A percentile compares a stretch with the other conserved stretches of the same genome.
Conservation (phyloP, 2,888 invertebrate species). For the Macrophya alboannulata region DNA sequence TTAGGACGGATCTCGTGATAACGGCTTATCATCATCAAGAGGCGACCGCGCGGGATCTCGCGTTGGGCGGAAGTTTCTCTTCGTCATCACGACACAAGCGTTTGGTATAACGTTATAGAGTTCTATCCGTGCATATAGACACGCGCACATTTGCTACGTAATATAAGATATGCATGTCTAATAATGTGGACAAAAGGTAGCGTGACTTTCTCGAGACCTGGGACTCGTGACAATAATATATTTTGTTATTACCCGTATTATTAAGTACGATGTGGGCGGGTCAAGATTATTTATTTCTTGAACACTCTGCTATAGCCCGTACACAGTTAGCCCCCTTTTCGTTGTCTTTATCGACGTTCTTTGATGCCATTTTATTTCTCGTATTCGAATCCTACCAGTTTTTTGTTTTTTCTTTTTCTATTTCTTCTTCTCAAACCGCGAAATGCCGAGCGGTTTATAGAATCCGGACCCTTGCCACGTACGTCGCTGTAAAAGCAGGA, state of each 20-base stretch:
- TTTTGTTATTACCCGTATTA: constrained; percentile 74
- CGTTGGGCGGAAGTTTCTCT: constrained; percentile 18
- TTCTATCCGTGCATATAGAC: constrained; percentile 9
- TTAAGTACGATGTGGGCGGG: constrained; percentile 65
- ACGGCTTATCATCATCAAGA: constrained; percentile 57
- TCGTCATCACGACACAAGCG: neutral
- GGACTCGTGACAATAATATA: constrained; percentile 74
- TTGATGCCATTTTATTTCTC: constrained; percentile 2
- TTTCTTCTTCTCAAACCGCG: constrained; percentile 6
- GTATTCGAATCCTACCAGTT: neutral
- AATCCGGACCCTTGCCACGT: neutral
- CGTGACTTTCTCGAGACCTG: constrained; percentile 70
- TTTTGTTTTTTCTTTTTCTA: neutral
- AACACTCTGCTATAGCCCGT: neutral
- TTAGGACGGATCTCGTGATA: constrained; percentile 57
- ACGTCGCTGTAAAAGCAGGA: neutral
- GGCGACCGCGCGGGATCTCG: constrained; percentile 21
- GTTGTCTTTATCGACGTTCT: constrained; percentile 28
- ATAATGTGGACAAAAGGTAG: constrained; percentile 72
- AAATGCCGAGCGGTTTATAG: neutral
- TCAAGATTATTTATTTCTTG: constrained; percentile 53
- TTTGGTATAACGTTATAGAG: neutral
- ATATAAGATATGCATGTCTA: constrained; percentile 67
- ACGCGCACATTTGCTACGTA: constrained; percentile 37
- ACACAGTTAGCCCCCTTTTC: neutral